Base-by-base conservation (phyloP, 2,113 vertebrate species). In the Litocranius walleri region DNA sequence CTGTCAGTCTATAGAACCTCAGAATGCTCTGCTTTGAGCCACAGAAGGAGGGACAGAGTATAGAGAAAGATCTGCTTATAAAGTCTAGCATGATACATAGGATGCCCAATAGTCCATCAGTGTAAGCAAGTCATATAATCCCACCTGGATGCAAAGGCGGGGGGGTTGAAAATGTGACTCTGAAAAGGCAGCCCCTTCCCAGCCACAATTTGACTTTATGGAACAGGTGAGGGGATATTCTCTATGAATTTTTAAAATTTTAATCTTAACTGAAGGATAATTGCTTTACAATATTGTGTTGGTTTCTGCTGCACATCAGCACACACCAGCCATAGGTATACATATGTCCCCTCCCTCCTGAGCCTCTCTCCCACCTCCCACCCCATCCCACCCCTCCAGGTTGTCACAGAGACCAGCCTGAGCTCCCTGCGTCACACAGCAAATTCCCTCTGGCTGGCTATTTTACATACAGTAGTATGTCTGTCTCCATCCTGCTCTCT, bases 381-480 rank as follows among this genome's bases (percentile, higher is more conserved):
- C 33, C 64, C 64, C 33, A 19, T 5, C 33, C 33, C 7, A 19
- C 9, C n/a, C 64, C 67, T 40, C n/a, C 21, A 36, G 67, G n/a
- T 40, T 23, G 67, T 71, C 67, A 12, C 67, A 71, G 19, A 40
- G n/a, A 23, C n/a, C 67, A 23, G n/a, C 9, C 23, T 71, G 67
- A 71, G n/a, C 67, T 71, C n/a, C 67, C n/a, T 36, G n/a, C 4
- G 0, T 36, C 64, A 6, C 1, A 36, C 9, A 71, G 64, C 10
- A 3, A 40, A 71, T 40, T 40, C n/a, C 64, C n/a, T 3, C n/a
- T 36, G 64, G n/a, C 64, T 21, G 16, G 14, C 71, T 7, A 3
- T 74, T 74, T 74, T 25, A 74, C 71, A 7, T 43, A 74, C 12
- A 1, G 21, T 74, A 74, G 12, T 74, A 43, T 43, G 23, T 77